These are phyloP conservation scores for Cryptoblepharus egeriae DNA, from an alignment of 2,797 vertebrate species.

Conservation along the genomic window DNA sequence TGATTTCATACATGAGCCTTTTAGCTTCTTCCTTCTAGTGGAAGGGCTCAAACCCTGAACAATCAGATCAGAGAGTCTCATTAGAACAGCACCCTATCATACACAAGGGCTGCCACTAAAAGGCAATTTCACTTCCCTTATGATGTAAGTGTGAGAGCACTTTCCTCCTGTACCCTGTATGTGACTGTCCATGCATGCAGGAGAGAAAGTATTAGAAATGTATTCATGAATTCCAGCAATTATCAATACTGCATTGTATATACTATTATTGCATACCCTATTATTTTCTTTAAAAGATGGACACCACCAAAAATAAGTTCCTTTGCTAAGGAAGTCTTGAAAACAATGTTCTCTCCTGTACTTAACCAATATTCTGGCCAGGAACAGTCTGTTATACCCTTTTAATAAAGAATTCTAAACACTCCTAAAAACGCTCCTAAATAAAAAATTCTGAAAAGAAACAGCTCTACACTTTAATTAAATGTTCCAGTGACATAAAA, in stretches of 20 bases:
- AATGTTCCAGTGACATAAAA: slow-evolving; percentile 39
- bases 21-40: neutral
- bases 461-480: slow-evolving; percentile 18
- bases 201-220: too few species aligned
- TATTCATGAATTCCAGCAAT: too few species aligned
- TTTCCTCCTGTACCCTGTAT: too few species aligned
- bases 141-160: too few species aligned
- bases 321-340: neutral
- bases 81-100: too few species aligned
- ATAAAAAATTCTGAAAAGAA: slow-evolving; percentile 7
- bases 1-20: neutral
- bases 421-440: neutral
- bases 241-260: neutral
- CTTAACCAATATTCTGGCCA: neutral
- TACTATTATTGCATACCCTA: neutral
- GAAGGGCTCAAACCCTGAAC: neutral
- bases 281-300: neutral
- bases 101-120: too few species aligned
- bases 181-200: too few species aligned
- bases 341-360: neutral
- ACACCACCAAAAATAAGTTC: neutral
- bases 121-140: too few species aligned
- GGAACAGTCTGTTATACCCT: neutral
- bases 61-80: too few species aligned
- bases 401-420: neutral